Evolutionary conservation across 2,797 vertebrate species (phyloP), one percentile per base, ranked within the genome.

Genomic region (Acrossocheilus fasciatus): DNA sequence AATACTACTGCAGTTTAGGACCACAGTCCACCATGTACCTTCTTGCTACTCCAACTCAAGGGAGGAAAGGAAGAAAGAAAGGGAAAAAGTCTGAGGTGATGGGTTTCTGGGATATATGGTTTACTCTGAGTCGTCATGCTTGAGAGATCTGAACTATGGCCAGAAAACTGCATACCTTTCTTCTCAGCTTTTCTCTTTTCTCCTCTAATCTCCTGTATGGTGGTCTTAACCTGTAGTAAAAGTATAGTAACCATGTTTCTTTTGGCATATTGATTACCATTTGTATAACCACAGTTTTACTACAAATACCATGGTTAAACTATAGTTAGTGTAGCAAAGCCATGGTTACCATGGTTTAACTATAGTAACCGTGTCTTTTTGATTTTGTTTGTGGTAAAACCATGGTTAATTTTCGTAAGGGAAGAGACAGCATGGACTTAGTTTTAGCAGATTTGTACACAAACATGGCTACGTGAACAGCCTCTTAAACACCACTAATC

Each of bases 1-100:
- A 85, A 70, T 70, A 57, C n/a, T 81, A 43, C 83, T 69, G 64
- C 47, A 57, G 64, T 69, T 57, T 79, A 59, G 83, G 64, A 59
- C 36, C 75, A 59, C n/a, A 79, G 47, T 85, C 64, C 36, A 57
- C 34, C 12, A 36, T 39, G 39, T 45, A 70, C 75, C 59, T 43
- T 68, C 47, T 23, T 70, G 23, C 10, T 78, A 69, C 50, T 68
- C 23, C 11, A 54, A 74, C 54, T 83, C 41, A 43, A 43, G 39
- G 52, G 23, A 30, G n/a, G 6, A 43, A 70, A 34, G 39, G 10
- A 5, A 23, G 8, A n/a, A 62, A 10, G 26, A 50, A 17, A 47
- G 41, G 12, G 36, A 4, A 7, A 12, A 26, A 39, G 59, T 76
- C 30, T 54, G 34, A 26, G 47, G 47, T 57, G 34, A 78, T 57